Evolutionary conservation across 30 jellyfish, hydroid and myxozoan species (phyloP).

Genomic region (Phacellophora camtschatica): DNA sequence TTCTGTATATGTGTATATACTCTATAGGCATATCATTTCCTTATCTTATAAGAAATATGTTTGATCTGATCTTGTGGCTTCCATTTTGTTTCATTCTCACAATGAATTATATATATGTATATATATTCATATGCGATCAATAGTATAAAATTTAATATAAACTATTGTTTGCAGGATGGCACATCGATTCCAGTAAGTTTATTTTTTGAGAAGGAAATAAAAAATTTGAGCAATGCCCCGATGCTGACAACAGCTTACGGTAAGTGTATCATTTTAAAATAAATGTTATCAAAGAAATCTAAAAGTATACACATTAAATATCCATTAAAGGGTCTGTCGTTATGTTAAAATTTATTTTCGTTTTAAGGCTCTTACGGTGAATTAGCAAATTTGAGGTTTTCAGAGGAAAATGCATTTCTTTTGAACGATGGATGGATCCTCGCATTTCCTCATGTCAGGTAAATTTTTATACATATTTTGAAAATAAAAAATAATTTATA

Average conservation of each 20-base stretch:
- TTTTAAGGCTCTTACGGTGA: slow-evolving; percentile 58
- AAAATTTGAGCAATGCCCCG: slow-evolving; percentile 32
- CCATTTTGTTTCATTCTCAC: too few species aligned
- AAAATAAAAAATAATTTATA: too few species aligned
- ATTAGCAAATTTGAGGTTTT: slow-evolving; percentile 41
- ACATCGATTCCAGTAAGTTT: slow-evolving; percentile 28
- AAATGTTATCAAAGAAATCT: background rate
- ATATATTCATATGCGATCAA: too few species aligned
- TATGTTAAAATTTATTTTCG: too few species aligned
- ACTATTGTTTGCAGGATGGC: slow-evolving; percentile 64
- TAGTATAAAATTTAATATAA: too few species aligned
- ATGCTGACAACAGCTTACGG: slow-evolving; percentile 50
- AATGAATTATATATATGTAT: too few species aligned
- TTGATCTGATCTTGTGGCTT: too few species aligned
- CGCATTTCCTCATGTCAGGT: slow-evolving; percentile 73
- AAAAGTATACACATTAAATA: background rate
- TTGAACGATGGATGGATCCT: slow-evolving; percentile 58
- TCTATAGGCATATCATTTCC: too few species aligned
- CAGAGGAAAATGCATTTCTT: slow-evolving; percentile 28
- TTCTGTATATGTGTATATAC: too few species aligned
- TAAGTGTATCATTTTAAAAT: background rate
- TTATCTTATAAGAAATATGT: too few species aligned
- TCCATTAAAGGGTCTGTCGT: background rate
- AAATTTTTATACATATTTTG: too few species aligned
- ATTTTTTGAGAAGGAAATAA: background rate